A percentile compares a stretch with the other conserved stretches of the same genome.
Conservation (phyloP, 2,888 invertebrate genomes). For the Hypselothyrea guttata region DNA sequence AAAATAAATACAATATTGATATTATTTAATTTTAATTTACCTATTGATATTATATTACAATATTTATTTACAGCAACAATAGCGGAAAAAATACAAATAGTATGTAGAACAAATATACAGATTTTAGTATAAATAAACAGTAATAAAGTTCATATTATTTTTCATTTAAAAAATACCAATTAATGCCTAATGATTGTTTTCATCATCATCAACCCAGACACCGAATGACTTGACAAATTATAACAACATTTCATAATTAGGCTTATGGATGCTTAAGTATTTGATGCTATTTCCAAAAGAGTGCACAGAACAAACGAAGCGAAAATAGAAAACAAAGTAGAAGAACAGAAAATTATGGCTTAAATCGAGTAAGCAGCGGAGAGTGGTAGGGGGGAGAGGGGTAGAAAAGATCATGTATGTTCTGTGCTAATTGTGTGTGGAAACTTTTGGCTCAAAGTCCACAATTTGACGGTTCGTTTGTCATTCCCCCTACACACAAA, state of each 20-base stretch:
- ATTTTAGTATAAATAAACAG: too few species aligned
- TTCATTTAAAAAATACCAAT: too few species aligned
- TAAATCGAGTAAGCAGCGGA: background rate
- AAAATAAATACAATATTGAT: too few species aligned
- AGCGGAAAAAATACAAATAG: too few species aligned
- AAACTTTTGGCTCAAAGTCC: constrained; percentile 10
- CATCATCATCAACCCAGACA: background rate
- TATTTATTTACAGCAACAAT: too few species aligned
- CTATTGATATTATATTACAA: too few species aligned
- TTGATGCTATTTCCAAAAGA: constrained; percentile 10
- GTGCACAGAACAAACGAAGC: constrained; percentile 33
- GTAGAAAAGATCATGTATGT: background rate
- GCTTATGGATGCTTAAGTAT: constrained; percentile 13
- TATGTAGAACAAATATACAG: too few species aligned
- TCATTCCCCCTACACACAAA: constrained; percentile 18
- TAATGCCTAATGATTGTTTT: too few species aligned
- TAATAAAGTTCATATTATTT: too few species aligned
- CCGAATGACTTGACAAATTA: constrained; percentile 31
- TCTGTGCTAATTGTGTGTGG: constrained; percentile 42
- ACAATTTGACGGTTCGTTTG: constrained; percentile 41
- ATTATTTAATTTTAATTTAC: too few species aligned
- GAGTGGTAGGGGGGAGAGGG: background rate
- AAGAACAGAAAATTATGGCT: constrained; percentile 31
- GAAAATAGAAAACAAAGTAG: constrained; percentile 34
- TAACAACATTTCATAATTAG: constrained; percentile 26